These are phyloP conservation scores for Pseudorhiza aurosa DNA, from an alignment of 30 jellyfish, hydroid and myxozoan genomes.

Conservation along the genomic window DNA sequence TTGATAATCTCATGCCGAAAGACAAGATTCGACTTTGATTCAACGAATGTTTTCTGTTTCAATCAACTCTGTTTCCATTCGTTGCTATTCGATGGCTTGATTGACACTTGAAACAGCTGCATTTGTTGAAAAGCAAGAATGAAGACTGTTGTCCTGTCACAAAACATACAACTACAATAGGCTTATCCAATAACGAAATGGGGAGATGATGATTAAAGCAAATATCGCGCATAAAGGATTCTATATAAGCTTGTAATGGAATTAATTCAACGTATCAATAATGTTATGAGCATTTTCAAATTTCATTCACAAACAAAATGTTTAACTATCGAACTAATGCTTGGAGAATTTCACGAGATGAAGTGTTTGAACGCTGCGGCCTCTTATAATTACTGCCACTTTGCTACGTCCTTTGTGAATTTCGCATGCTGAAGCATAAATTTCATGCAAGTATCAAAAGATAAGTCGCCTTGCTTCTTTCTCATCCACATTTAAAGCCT, in stretches of 20 bases:
- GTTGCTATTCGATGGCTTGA: not conserved
- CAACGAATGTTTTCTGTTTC: not conserved
- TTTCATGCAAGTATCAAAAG: too few relatives aligned
- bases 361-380: too few relatives aligned
- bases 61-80: not conserved
- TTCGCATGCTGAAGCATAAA: too few relatives aligned
- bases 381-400: too few relatives aligned
- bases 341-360: not conserved
- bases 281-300: not conserved
- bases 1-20: slow-evolving; percentile 12
- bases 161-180: not conserved
- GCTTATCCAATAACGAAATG: slow-evolving; percentile 4
- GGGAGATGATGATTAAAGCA: slow-evolving; percentile 16
- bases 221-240: not conserved
- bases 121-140: not conserved
- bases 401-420: too few relatives aligned
- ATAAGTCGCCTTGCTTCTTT: too few relatives aligned
- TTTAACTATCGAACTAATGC: not conserved
- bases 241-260: not conserved
- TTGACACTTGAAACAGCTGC: slow-evolving; percentile 6
- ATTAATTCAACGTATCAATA: not conserved
- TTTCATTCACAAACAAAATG: not conserved
- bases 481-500: too few relatives aligned
- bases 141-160: not conserved
- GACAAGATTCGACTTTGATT: not conserved